A percentile compares a stretch with the other conserved stretches of the same genome.
Conservation (phyloP, 2,113 vertebrate genomes). For the Garra rufa region DNA sequence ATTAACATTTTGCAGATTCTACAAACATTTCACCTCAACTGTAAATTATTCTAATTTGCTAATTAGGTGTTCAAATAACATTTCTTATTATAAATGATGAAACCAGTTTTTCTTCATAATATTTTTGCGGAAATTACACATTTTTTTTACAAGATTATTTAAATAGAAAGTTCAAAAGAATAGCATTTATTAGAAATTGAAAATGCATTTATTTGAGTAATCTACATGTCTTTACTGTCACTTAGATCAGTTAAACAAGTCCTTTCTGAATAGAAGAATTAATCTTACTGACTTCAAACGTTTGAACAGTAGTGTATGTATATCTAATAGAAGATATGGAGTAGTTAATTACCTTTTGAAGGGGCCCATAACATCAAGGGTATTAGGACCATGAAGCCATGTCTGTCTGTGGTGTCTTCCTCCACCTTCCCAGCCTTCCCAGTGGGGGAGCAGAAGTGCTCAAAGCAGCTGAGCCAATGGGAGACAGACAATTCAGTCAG, state of each 20-base stretch:
- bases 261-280: neutral
- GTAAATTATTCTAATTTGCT: no score
- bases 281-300: neutral
- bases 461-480: conserved; percentile 66
- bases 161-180: neutral
- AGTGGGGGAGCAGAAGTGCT: conserved; percentile 53
- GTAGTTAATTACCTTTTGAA: neutral
- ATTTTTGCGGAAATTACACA: neutral
- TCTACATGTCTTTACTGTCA: neutral
- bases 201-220: neutral
- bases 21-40: no score
- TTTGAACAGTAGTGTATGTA: neutral
- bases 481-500: conserved; percentile 36
- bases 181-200: neutral
- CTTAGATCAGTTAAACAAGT: neutral
- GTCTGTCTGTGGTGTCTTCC: neutral
- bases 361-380: neutral
- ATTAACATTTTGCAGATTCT: no score
- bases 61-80: no score
- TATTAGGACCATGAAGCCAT: conserved; percentile 52
- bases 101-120: neutral
- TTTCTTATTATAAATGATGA: neutral
- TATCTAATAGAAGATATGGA: neutral
- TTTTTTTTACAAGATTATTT: neutral
- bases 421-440: conserved; percentile 44